Percentiles rank a stretch among this genome's conserved stretches.
phyloP scores from a whole-genome alignment of 1,140 invertebrate species.

The Sycophila sp. region DNA sequence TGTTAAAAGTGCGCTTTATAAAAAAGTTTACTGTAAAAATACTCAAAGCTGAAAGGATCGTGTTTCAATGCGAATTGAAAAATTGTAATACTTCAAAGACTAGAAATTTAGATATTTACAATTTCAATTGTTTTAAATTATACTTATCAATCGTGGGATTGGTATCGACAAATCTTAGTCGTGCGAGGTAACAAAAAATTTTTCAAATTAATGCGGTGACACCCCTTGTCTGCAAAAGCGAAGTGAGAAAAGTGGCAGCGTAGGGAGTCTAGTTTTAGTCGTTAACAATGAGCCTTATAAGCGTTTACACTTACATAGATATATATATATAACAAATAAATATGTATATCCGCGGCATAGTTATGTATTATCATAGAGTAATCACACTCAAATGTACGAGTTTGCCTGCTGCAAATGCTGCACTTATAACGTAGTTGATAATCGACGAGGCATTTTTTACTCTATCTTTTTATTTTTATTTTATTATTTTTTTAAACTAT shows the following conservation, averaged over 20 bases:
- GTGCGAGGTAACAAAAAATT: too few species aligned
- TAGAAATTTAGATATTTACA: too few species aligned
- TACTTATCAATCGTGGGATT: too few species aligned
- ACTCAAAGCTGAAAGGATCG: too few species aligned
- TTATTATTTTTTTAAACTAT: background rate
- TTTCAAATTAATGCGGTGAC: too few species aligned
- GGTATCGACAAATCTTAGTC: too few species aligned
- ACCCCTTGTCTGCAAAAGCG: background rate
- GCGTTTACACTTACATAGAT: conserved; percentile 47
- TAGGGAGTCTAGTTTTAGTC: conserved; percentile 54
- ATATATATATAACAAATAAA: conserved; percentile 2
- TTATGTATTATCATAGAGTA: conserved; percentile 22
- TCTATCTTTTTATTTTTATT: conserved; percentile 9
- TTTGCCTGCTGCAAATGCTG: conserved; percentile 20
- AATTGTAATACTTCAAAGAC: too few species aligned
- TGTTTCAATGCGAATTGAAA: too few species aligned
- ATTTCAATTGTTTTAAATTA: too few species aligned
- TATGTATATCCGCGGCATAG: conserved; percentile 5
- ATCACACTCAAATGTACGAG: conserved; percentile 33
- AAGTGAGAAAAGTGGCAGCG: conserved; percentile 40
- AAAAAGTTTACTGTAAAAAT: too few species aligned
- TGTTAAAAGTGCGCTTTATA: too few species aligned
- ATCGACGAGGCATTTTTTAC: conserved; percentile 27
- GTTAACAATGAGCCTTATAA: conserved; percentile 60
- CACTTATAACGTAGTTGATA: conserved; percentile 19